Evolutionary conservation across 2,888 invertebrate genomes (phyloP), one percentile per base, ranked within the genome.

Genomic region (Automeris io): DNA sequence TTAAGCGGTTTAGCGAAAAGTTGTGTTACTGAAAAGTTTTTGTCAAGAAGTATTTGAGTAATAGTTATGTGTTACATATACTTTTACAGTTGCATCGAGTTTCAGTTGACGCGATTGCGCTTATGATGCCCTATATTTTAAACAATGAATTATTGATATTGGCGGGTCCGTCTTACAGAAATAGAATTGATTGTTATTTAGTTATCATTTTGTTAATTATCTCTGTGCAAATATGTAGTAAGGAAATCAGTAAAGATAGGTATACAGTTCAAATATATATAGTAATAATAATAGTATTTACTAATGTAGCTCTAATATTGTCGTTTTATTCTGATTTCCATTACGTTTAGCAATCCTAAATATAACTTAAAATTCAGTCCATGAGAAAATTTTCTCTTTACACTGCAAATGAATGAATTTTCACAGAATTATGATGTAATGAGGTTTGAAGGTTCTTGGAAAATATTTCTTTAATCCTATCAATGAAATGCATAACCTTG

Each of bases 11-110:
- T 49, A 54, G 61, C 63, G 37, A 60, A 82, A 83, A 82, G 78
- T 83, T 83, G 60, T 67, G 68, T 57, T 58, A 54, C 48, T 67
- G 66, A 79, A 82, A 85, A 83, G 78, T 83, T 85, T 83, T 48
- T 51, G 59, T 59, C 54, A 66, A 71, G 62, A 76, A 79, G 70
- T 74, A 61, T 70, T 31, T 29, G 34, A 19, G 21, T 13, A 34
- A n/a, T n/a, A n/a, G n/a, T n/a, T n/a, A n/a, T n/a, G n/a, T n/a
- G 34, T 26, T 39, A 26, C 18, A 18, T 8, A 33, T 33, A 29
- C 34, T 35, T 34, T 35, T 37, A 33, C 33, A 33, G 37, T 41
- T 26, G 35, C 37, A 39, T 26, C 33, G 18, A 25, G 18, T 12
- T 18, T 35, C 31, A 31, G 35, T 39, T 32, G 35, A 32, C 38